phyloP scores from a whole-genome alignment of 2,888 invertebrate species.

The Venusia cambrica region DNA sequence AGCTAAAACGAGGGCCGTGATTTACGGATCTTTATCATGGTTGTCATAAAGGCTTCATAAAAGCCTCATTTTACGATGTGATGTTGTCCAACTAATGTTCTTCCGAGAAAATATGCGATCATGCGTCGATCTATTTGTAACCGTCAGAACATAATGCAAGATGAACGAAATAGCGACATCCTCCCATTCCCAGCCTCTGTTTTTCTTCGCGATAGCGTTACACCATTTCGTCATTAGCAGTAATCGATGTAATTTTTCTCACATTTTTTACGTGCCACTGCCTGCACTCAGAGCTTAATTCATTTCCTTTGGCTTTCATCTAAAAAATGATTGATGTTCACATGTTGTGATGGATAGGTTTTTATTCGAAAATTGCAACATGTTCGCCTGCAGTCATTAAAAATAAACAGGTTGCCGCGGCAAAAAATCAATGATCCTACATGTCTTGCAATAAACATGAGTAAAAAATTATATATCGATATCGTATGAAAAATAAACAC shows the following conservation, averaged over 20 bases:
- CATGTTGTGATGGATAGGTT: slow-evolving; percentile 41
- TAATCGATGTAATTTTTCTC: slow-evolving; percentile 71
- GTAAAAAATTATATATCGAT: slow-evolving; percentile 31
- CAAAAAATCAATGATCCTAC: slow-evolving; percentile 48
- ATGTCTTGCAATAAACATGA: slow-evolving; percentile 38
- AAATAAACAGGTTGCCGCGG: slow-evolving; percentile 34
- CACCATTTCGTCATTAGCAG: slow-evolving; percentile 60
- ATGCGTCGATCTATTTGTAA: slow-evolving; percentile 23
- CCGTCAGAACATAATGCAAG: slow-evolving; percentile 19
- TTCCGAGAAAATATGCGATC: slow-evolving; percentile 9
- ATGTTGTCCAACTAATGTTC: no score
- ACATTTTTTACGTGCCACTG: slow-evolving; percentile 64
- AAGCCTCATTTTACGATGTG: no score
- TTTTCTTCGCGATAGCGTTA: slow-evolving; percentile 40
- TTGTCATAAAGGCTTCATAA: no score
- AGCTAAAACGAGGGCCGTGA: no score
- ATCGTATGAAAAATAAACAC: no score
- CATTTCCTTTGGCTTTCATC: slow-evolving; percentile 61
- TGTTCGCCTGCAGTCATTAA: slow-evolving; percentile 48
- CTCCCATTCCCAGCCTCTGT: slow-evolving; percentile 15
- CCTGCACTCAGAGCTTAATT: slow-evolving; percentile 57
- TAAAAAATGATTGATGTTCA: slow-evolving; percentile 71
- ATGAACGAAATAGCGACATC: slow-evolving; percentile 10
- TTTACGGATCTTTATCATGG: no score
- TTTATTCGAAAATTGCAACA: slow-evolving; percentile 55